A percentile compares a stretch with the other conserved stretches of the same genome.
Conservation (phyloP, 1,140 invertebrate genomes). For the Achatina immaculata region DNA sequence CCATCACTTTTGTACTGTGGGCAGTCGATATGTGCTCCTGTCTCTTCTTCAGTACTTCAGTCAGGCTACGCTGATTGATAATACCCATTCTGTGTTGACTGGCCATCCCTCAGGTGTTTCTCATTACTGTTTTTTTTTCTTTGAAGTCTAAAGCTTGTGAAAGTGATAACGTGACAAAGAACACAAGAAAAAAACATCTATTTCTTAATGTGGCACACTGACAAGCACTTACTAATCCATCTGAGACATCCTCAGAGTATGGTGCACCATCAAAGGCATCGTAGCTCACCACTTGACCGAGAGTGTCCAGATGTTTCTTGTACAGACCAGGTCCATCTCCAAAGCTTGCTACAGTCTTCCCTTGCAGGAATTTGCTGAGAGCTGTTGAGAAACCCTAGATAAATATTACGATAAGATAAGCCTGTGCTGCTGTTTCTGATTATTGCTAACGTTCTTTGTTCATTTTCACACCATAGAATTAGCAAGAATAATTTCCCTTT, state of each 20-base stretch:
- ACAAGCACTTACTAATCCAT: constrained; percentile 17
- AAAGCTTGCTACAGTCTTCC: constrained; percentile 47
- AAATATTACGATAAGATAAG: neutral
- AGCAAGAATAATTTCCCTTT: no score
- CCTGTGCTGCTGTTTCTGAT: no score
- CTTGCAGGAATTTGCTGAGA: constrained; percentile 37
- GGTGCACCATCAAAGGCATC: constrained; percentile 42
- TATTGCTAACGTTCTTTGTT: no score
- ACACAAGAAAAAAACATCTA: neutral
- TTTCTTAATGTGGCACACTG: neutral
- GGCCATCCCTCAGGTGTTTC: no score
- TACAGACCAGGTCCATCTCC: constrained; percentile 50
- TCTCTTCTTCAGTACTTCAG: no score
- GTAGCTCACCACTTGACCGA: constrained; percentile 38
- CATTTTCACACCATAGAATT: no score
- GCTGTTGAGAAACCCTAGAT: constrained; percentile 29
- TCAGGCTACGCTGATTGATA: no score
- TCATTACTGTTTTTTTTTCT: no score
- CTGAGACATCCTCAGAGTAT: neutral
- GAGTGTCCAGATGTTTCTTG: constrained; percentile 43
- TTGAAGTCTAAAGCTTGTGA: neutral
- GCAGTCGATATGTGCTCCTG: no score
- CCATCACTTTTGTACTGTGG: no score
- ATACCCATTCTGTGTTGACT: no score
- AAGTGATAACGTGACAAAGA: neutral